Evolutionary conservation across 1,140 invertebrate genomes (phyloP), one percentile per base, ranked within the genome.

Genomic region (Penaeus chinensis): DNA sequence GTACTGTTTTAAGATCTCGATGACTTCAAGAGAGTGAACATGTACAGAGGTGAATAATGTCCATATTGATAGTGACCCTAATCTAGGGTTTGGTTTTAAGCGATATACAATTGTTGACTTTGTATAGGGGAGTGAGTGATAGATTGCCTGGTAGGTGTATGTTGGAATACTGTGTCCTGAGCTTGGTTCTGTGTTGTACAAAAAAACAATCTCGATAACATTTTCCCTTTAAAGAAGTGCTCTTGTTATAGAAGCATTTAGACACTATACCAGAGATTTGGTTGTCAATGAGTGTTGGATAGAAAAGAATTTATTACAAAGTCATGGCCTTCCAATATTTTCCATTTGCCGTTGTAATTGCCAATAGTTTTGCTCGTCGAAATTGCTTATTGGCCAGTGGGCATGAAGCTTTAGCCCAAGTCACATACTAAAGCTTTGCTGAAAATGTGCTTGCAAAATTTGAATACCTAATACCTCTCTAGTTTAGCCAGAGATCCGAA

Each of bases 171-270:
- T 54, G 54, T 74, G 71, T 79, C 77, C 77, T 79, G 77, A 79
- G 77, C 77, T 60, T 79, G 77, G 61, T 79, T 79, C 77, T 79
- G 18, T 79, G 77, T 79, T 79, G 77, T 79, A 79, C 47, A n/a
- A 60, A 60, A 60, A 79, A 54, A 60, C 77, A 79, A 79, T 61
- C 47, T 79, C 16, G 47, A 74, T 27, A 32, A 37, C 71, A 74
- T 74, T 74, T 74, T 74, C 27, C n/a, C 42, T 74, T 74, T 37
- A 27, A 74, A 54, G 16, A 54, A 83, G 65, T 83, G 81, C 81
- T 83, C 81, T 81, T 81, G 65, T 71, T 83, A 83, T 66, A 83
- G 81, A 83, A 83, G 37, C 81, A 83, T 83, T 83, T 83, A 74
- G 20, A 74, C 42, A 83, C 81, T 66, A 42, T 83, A 83, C 65